Percentiles rank a stretch among this genome's conserved stretches.
Conservation (phyloP, 2,113 vertebrate genomes). For the Limanda limanda region DNA sequence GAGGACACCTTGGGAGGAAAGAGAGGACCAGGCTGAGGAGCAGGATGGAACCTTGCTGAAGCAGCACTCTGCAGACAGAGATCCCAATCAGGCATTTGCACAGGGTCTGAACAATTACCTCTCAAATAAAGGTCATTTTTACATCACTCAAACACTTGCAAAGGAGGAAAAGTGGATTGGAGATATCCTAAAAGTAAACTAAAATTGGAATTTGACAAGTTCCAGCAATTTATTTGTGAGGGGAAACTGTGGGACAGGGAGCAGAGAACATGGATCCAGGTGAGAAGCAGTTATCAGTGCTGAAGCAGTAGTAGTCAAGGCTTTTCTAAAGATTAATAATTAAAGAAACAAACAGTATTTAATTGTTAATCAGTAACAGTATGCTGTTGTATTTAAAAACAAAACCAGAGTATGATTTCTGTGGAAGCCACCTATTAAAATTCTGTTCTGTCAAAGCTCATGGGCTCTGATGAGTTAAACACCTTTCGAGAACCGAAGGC, state of each 20-base stretch:
- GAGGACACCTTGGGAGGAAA: conserved; percentile 91
- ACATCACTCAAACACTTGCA: conserved; percentile 60
- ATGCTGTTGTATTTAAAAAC: neutral
- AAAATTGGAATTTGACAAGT: conserved; percentile 45
- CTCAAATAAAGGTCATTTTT: conserved; percentile 94
- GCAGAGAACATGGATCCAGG: conserved; percentile 6
- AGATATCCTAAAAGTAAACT: conserved; percentile 62
- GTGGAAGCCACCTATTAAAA: too few species aligned
- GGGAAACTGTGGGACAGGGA: conserved; percentile 2
- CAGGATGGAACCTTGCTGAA: conserved; percentile 96
- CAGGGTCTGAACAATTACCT: conserved; percentile 87
- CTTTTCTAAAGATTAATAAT: neutral
- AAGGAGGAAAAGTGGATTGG: conserved; percentile 34
- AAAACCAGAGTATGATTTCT: too few species aligned
- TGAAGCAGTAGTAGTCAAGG: neutral
- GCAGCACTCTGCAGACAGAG: conserved; percentile 87
- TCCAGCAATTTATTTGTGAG: conserved; percentile 27
- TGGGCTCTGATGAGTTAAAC: too few species aligned
- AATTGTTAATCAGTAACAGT: neutral
- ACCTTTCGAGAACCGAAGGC: too few species aligned
- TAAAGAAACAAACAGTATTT: neutral
- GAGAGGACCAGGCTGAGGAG: conserved; percentile 91
- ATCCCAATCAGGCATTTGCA: conserved; percentile 95
- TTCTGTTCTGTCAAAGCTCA: too few species aligned
- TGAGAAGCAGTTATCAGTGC: neutral